Percentiles rank a stretch among this genome's conserved stretches.
phyloP scores from a whole-genome alignment of 2,797 vertebrate species.

The Notolabrus celidotus region DNA sequence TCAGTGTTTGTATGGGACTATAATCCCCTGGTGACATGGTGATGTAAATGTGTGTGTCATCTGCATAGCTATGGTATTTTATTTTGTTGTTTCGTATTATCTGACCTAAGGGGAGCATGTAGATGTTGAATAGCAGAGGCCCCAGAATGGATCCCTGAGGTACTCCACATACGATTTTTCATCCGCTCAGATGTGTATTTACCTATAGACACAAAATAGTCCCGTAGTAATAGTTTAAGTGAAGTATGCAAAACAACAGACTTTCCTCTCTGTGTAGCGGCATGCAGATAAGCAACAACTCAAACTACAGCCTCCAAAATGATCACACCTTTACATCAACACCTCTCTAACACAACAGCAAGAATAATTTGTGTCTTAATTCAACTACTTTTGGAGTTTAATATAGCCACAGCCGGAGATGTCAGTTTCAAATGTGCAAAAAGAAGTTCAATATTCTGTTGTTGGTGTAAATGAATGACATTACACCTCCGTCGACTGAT shows the following conservation, averaged over 20 bases:
- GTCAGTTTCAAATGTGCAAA: not conserved
- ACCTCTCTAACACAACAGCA: not conserved
- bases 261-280: not conserved
- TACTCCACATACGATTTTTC: too few relatives aligned
- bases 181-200: too few relatives aligned
- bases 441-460: not conserved
- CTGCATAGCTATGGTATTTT: too few relatives aligned
- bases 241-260: not conserved
- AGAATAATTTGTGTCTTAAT: not conserved
- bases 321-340: not conserved
- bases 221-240: too few relatives aligned
- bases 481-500: conserved; percentile 13
- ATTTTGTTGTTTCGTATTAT: too few relatives aligned
- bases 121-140: too few relatives aligned
- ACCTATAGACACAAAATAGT: too few relatives aligned
- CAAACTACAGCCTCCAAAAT: not conserved
- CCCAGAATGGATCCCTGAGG: too few relatives aligned
- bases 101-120: too few relatives aligned
- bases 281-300: not conserved
- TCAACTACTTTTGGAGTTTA: not conserved
- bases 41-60: too few relatives aligned
- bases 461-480: conserved; percentile 21
- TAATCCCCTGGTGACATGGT: too few relatives aligned
- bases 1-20: too few relatives aligned
- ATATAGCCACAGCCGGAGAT: not conserved